phyloP scores from a whole-genome alignment of 2,113 vertebrate genomes.

The Chloroceryle aenea region DNA sequence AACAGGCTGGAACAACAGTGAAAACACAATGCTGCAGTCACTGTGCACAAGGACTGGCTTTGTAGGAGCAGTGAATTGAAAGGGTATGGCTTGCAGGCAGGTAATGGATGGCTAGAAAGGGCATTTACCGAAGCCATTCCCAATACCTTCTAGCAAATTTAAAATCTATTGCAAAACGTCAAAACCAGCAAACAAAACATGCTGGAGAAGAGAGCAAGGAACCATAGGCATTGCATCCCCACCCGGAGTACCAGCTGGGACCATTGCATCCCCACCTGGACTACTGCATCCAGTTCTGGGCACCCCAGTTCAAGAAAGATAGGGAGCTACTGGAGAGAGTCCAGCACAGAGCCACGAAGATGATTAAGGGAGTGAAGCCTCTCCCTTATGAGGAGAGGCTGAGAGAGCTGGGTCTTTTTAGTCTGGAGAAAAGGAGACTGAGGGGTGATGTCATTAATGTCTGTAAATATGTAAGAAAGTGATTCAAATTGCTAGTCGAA shows the following conservation, averaged over 20 bases:
- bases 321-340: no score
- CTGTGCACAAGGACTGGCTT: background rate
- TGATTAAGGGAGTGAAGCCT: no score
- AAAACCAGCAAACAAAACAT: background rate
- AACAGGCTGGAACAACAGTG: background rate
- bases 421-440: no score
- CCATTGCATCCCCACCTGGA: no score
- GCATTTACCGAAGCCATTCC: background rate
- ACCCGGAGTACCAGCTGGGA: no score
- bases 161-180: background rate
- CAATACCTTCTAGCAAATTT: background rate
- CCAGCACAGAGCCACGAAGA: no score
- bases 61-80: background rate
- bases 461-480: background rate
- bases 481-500: background rate
- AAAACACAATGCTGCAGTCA: background rate
- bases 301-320: no score
- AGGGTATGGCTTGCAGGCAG: background rate
- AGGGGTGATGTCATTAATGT: no score
- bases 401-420: no score
- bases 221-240: fast-evolving
- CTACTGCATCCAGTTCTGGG: no score
- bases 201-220: background rate
- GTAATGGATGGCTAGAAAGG: background rate
- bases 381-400: no score